Base-by-base conservation (phyloP, 2,888 invertebrate species). In the Pyrochroa serraticornis region DNA sequence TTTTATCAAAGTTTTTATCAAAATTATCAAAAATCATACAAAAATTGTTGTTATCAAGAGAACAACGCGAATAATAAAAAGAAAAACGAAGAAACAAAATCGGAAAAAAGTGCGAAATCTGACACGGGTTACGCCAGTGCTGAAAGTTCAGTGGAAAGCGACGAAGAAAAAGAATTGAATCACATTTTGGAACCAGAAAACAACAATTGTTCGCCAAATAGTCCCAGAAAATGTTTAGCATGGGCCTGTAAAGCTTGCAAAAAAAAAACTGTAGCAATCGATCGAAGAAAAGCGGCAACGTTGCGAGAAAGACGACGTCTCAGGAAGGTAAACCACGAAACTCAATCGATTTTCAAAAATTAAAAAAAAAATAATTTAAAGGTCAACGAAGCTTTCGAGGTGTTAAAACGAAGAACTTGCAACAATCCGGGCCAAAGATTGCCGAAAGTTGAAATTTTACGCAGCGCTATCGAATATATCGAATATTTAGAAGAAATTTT, bases 191-290 rank as follows among this genome's bases (percentile, higher is more conserved):
- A 75, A 75, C 83, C 70, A 72, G 79, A 58, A 75, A 59, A 66
- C 47, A 71, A 74, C 30, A 70, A 70, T 44, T 75, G 76, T 64
- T 59, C 68, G 44, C 64, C 69, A 33, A 74, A 76, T 57, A 82
- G 82, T 6, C 87, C 87, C 44, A 82, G 93, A 60, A 86, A 92
- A 60, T 97, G 97, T 73, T 83, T 97, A 36, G 87, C 96, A 7
- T 97, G 97, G 97, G 97, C 97, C 1, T 97, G 97, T 79, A 97
- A 97, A 76, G 95, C 96, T 0, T 97, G 97, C 81, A 97, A 97
- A 80, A 90, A 95, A 81, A 96, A 97, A 82, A 95, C 92, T 9
- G 95, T 96, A 39, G 91, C 95, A 0, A 92, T 97, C 6, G 98
- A 99, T 81, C 84, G 98, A 50, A 85, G 98, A 74, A 97, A 97